These are phyloP conservation scores for Anser cygnoides DNA, from an alignment of 2,113 vertebrate genomes.

Conservation along the genomic window DNA sequence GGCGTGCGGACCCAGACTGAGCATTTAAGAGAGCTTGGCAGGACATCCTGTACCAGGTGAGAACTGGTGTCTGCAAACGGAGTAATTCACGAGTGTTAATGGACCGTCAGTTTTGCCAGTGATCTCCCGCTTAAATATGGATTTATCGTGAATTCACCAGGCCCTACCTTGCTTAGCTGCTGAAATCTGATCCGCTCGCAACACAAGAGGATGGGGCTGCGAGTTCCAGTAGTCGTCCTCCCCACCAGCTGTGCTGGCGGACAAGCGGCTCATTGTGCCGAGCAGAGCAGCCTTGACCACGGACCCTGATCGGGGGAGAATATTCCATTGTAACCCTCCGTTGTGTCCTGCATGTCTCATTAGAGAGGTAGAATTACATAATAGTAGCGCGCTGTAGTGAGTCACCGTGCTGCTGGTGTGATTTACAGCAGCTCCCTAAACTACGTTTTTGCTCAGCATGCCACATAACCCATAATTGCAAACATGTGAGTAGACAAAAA, in stretches of 20 bases:
- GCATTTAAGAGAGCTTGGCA: background rate
- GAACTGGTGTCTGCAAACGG: background rate
- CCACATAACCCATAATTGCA: constrained; percentile 4
- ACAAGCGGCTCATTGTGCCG: background rate
- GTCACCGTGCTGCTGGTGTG: background rate
- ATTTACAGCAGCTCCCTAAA: background rate
- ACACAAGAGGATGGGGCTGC: rapidly evolving
- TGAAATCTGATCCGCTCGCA: background rate
- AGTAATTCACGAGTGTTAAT: background rate
- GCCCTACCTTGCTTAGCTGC: background rate
- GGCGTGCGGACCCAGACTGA: background rate
- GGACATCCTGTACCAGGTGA: background rate
- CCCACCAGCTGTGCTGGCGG: background rate
- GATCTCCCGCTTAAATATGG: rapidly evolving
- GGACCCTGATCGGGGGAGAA: background rate
- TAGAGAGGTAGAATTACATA: background rate
- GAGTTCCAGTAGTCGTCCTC: background rate
- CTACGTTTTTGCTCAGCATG: background rate
- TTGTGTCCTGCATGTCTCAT: background rate
- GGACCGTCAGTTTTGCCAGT: rapidly evolving
- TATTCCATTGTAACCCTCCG: background rate
- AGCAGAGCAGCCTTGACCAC: background rate
- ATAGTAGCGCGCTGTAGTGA: background rate
- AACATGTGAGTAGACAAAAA: background rate
- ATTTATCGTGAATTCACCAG: background rate